Evolutionary conservation across 2,888 invertebrate genomes (phyloP), one percentile per base, ranked within the genome.

Genomic region (Aporophyla lueneburgensis): DNA sequence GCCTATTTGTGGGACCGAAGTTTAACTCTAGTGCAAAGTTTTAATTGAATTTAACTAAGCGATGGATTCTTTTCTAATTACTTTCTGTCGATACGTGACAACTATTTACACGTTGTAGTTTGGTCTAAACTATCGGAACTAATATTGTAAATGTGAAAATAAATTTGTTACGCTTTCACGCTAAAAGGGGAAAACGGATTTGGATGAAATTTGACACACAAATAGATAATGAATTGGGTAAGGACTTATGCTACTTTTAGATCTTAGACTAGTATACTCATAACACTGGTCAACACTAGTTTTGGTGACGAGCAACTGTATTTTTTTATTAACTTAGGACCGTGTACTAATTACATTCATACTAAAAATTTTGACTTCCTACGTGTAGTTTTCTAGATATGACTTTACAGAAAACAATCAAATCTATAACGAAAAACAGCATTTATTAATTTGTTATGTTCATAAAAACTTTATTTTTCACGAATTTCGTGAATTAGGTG

Each of bases 11-110:
- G 72, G 46, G n/a, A 66, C 71, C 75, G 74, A 84, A 90, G 89
- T 90, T 89, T 84, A 87, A 90, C 88, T 87, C 75, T 76, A 75
- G 82, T 72, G 75, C 63, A 76, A 94, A 94, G 89, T 94, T 94
- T 93, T 93, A 93, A 94, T 94, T 93, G 92, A 93, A 92, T 93
- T 88, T 85, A 91, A 89, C 85, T 90, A 84, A 87, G 82, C 89
- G 83, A 90, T 89, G 81, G 89, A 91, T 93, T 92, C 91, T 93
- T 92, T 92, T 90, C 87, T 92, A 92, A 94, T 93, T 92, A 91
- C 86, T 91, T 86, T n/a, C 14, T 67, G n/a, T 21, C 5, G 9
- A 51, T 5, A 27, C 14, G 27, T 21, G 24, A 12, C 19, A 27
- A 49, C 24, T 49, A 24, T 24, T 19, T 19, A 19, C 46, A 24